These are phyloP conservation scores for Coreius guichenoti DNA, from an alignment of 2,797 vertebrate species.

Conservation along the genomic window DNA sequence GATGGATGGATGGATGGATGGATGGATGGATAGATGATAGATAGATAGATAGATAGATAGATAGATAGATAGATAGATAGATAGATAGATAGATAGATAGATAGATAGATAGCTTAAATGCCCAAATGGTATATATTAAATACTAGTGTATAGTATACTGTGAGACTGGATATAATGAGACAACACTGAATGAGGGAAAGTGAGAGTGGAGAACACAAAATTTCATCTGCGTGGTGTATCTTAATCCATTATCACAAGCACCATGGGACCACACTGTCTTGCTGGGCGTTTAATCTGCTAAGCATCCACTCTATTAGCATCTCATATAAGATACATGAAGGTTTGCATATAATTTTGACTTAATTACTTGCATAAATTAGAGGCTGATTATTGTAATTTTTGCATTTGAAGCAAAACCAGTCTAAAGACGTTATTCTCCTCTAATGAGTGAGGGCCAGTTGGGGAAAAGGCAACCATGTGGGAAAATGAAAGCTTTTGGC, in stretches of 20 bases:
- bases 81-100: not conserved
- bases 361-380: conserved; percentile 57
- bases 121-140: not conserved
- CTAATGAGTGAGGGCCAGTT: conserved; percentile 29
- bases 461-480: conserved; percentile 21
- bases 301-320: conserved; percentile 57
- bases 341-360: conserved; percentile 55
- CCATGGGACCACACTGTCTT: conserved; percentile 48
- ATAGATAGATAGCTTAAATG: not conserved
- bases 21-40: not conserved
- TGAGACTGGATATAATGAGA: conserved; percentile 1
- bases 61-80: not conserved
- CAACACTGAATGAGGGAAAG: not conserved
- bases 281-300: conserved; percentile 59
- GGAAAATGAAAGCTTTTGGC: conserved; percentile 30
- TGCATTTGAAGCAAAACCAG: conserved; percentile 36
- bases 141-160: not conserved
- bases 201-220: conserved; percentile 6
- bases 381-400: conserved; percentile 43
- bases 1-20: not conserved
- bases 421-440: conserved; percentile 18
- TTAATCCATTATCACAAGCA: conserved; percentile 56
- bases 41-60: not conserved
- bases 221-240: conserved; percentile 36
- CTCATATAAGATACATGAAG: conserved; percentile 52